Evolutionary conservation across 2,888 invertebrate species (phyloP), one percentile per base, ranked within the genome.

Genomic region (Steinernema hermaphroditum): DNA sequence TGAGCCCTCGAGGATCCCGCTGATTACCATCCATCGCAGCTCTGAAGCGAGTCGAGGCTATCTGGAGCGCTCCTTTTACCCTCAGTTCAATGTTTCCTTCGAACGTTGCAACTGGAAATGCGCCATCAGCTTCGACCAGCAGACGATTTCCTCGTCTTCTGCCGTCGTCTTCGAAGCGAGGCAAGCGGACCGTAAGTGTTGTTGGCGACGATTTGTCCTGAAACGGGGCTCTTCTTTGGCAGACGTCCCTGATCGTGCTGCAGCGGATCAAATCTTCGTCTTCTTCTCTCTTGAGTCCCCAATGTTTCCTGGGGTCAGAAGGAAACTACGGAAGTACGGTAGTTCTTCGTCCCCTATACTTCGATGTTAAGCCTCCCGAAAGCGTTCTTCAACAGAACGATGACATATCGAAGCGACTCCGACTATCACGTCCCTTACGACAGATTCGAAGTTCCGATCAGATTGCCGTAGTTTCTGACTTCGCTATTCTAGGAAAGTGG

Each of bases 241-340:
- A 54, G 54, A 2, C 27, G 24, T 54, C 2, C 54, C 54, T 22
- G 27, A 6, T 4, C 9, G 54, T 2, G 14, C 22, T 19, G 2
- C 54, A 16, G 22, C 54, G 14, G 22, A 54, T 22, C 16, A 54
- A 14, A 16, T 54, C 12, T 54, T 54, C 22, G 54, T 54, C 2
- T 54, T 54, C 54, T 54, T 54, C 27, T 16, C 54, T 14, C 54
- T 19, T 2, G 54, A 54, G 14, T 54, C 54, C 27, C 54, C 54
- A 27, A 22, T 24, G 16, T 54, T 54, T 22, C 4, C 6, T 6
- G 22, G 4, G 22, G 54, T 54, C 12, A 24, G 24, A 16, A 6
- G 22, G 4, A 54, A 24, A 24, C 22, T 54, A 19, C 19, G 27
- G 6, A 54, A 19, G 54, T 54, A 22, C 4, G 2, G 46, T 4